Base-by-base conservation (phyloP, 2,888 invertebrate genomes). In the Drosophila lutescens region DNA sequence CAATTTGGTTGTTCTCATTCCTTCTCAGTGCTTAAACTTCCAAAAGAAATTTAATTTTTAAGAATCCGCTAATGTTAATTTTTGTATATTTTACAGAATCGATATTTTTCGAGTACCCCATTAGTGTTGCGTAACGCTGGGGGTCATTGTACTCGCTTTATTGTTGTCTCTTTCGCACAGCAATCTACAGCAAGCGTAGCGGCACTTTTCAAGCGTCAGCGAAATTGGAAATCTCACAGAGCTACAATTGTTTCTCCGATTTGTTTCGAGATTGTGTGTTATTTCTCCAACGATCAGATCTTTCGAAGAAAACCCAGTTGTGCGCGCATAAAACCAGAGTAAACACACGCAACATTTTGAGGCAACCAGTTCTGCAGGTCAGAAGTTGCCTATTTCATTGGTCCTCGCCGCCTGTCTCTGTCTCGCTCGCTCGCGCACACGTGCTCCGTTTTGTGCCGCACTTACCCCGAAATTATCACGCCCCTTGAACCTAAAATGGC, bases 401-500 rank as follows among this genome's bases (percentile, higher is more conserved):
- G 67, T 38, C 17, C 6, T 9, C 23, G n/a, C 17, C 6, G n/a
- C 5, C 17, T 32, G 13, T 8, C 12, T 10, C 38, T 9, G 2
- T 57, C 58, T 67, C 69, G 38, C 38, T 61, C 20, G 8, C 47
- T 10, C 65, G n/a, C 40, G 34, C 46, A 8, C 40, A 54, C 36
- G 47, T 43, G 47, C 40, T 41, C 4, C 15, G 12, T 20, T 23
- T 2, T n/a, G 12, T 32, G 6, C 46, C 32, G 17, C 20, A 13
- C 8, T 43, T 34, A 30, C 40, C 54, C 20, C n/a, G 6, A 4
- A 1, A 12, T 23, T 12, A 20, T 4, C 15, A 6, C 34, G 12
- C 43, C 54, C 38, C 41, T 30, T 30, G 6, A 9, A 3, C 10
- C n/a, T 7, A 26, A 62, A 65, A 91, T 91, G 91, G 68, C 90